phyloP scores from a whole-genome alignment of 2,888 invertebrate species.

The Drosophila bunnanda region DNA sequence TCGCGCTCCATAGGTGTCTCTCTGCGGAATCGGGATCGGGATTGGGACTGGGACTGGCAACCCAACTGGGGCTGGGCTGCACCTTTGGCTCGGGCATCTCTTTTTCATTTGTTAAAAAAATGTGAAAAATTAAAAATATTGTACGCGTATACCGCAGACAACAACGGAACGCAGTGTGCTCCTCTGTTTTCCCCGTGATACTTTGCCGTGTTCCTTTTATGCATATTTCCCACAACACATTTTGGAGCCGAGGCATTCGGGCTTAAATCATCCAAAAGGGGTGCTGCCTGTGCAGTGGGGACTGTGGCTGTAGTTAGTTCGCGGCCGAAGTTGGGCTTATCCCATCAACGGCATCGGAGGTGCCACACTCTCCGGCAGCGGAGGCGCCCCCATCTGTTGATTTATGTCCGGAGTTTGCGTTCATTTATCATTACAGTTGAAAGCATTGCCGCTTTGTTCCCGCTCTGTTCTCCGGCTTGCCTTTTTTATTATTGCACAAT shows the following conservation, averaged over 20 bases:
- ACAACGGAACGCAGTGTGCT: conserved; percentile 17
- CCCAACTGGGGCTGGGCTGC: conserved; percentile 18
- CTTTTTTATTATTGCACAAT: conserved; percentile 65
- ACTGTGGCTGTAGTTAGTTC: conserved; percentile 63
- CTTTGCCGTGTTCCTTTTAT: conserved; percentile 69
- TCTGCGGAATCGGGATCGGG: conserved; percentile 39
- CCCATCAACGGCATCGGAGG: conserved; percentile 64
- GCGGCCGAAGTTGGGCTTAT: conserved; percentile 73
- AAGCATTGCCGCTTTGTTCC: conserved; percentile 73
- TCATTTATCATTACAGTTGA: conserved; percentile 79
- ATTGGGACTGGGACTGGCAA: conserved; percentile 1
- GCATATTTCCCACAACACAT: conserved; percentile 80
- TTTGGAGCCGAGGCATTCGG: conserved; percentile 71
- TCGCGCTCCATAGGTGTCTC: conserved; percentile 55
- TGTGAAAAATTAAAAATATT: conserved; percentile 78
- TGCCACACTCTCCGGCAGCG: conserved; percentile 17
- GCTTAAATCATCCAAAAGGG: conserved; percentile 67
- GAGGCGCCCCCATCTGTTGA: conserved; percentile 44
- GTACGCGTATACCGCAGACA: conserved; percentile 49
- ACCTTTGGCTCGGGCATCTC: conserved; percentile 18
- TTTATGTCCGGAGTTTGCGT: conserved; percentile 78
- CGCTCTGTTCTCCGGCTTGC: conserved; percentile 21
- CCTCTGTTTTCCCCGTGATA: conserved; percentile 28
- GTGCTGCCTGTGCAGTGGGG: conserved; percentile 2
- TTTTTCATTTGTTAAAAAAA: conserved; percentile 59